A percentile compares a stretch with the other conserved stretches of the same genome.
Conservation (phyloP, 2,888 invertebrate species). For the Julus scanicus region DNA sequence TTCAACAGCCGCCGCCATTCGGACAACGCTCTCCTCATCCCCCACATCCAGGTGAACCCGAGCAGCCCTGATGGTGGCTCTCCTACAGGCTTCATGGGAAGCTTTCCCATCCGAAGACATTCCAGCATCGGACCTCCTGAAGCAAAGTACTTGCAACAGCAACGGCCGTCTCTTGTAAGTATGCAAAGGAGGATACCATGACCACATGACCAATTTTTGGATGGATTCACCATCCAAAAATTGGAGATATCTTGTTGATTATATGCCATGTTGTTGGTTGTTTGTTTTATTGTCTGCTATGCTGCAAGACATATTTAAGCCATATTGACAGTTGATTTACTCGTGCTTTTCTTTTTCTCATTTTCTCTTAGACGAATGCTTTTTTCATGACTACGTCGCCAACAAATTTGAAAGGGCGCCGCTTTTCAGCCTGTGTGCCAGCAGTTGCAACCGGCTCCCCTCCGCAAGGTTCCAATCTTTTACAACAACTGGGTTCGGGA, state of each 20-base stretch:
- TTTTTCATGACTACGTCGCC: slow-evolving; percentile 74
- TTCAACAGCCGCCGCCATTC: slow-evolving; percentile 89
- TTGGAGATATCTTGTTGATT: no score
- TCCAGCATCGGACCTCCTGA: slow-evolving; percentile 93
- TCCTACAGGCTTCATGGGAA: slow-evolving; percentile 70
- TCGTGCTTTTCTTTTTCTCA: slow-evolving; percentile 63
- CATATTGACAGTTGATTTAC: not conserved
- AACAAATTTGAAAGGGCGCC: slow-evolving; percentile 76
- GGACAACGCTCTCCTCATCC: slow-evolving; percentile 89
- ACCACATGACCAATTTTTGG: no score
- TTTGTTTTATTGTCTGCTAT: no score
- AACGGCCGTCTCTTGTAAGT: slow-evolving; percentile 82
- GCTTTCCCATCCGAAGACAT: slow-evolving; percentile 86
- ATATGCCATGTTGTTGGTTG: no score
- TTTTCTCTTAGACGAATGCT: slow-evolving; percentile 50
- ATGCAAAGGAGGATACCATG: no score
- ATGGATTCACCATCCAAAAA: no score
- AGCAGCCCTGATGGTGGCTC: slow-evolving; percentile 78
- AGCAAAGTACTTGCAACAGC: slow-evolving; percentile 61
- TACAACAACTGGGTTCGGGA: slow-evolving; percentile 91
- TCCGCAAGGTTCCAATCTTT: slow-evolving; percentile 77
- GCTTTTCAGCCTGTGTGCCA: slow-evolving; percentile 60
- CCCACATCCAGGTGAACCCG: slow-evolving; percentile 85
- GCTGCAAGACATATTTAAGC: no score
- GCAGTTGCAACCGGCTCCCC: slow-evolving; percentile 69